These are phyloP conservation scores for Oreochromis niloticus DNA, from an alignment of 2,113 vertebrate species.

Conservation along the genomic window DNA sequence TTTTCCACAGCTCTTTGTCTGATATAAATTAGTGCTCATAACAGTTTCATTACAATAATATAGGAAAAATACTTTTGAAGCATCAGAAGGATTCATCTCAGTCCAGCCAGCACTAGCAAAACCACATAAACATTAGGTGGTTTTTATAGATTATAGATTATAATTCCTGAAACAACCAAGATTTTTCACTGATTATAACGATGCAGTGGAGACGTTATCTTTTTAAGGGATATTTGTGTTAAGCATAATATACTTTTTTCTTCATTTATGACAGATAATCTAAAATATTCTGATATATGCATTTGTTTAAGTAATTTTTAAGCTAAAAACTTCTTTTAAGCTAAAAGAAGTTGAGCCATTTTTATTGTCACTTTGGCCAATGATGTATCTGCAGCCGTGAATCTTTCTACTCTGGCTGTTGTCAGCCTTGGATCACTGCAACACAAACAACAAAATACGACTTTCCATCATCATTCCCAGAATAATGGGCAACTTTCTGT, in stretches of 20 bases:
- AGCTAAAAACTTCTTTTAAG: background rate
- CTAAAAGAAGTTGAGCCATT: accelerated
- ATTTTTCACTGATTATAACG: background rate
- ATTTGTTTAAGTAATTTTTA: accelerated
- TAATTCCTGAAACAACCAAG: accelerated
- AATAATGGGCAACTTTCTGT: background rate
- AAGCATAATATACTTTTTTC: background rate
- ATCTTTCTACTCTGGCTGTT: background rate
- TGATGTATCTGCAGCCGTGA: background rate
- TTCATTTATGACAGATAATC: background rate
- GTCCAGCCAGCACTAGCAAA: background rate
- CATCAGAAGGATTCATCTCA: background rate
- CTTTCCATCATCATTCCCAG: background rate
- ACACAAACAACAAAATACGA: accelerated
- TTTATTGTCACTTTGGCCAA: accelerated
- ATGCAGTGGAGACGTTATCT: background rate
- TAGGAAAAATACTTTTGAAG: background rate
- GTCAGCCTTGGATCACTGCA: accelerated
- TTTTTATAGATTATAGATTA: background rate
- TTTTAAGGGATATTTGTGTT: background rate
- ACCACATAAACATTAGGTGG: background rate
- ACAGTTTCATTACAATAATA: background rate
- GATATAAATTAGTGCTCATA: background rate
- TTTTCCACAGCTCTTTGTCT: background rate
- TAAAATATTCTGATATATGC: background rate